A percentile compares a stretch with the other conserved stretches of the same genome.
Conservation (phyloP, 2,888 invertebrate genomes). For the Cheilosia urbana region DNA sequence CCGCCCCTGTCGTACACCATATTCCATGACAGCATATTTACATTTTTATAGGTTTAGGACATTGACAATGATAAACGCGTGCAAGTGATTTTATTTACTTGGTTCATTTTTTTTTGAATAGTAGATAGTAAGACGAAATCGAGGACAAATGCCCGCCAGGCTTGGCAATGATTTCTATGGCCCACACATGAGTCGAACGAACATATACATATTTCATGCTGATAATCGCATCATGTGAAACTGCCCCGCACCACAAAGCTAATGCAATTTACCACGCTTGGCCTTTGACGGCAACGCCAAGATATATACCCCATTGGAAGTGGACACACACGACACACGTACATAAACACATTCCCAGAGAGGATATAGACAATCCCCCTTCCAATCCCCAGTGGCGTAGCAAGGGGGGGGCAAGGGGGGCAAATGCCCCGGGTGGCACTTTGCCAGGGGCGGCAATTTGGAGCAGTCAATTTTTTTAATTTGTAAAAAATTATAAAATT, state of each 20-base stretch:
- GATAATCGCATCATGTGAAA: slow-evolving; percentile 72
- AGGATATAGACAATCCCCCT: slow-evolving; percentile 9
- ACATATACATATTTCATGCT: slow-evolving; percentile 61
- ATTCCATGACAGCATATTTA: slow-evolving; percentile 27
- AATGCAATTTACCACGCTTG: slow-evolving; percentile 71
- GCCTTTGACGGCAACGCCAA: slow-evolving; percentile 34
- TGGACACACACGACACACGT: slow-evolving; percentile 16
- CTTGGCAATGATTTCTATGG: slow-evolving; percentile 46
- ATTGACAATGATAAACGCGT: slow-evolving; percentile 65
- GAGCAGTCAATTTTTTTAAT: too few relatives aligned
- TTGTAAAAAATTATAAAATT: too few relatives aligned
- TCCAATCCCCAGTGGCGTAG: too few relatives aligned
- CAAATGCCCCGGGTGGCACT: too few relatives aligned
- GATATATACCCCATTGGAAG: slow-evolving; percentile 20
- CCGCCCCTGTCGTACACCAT: background rate
- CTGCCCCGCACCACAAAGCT: slow-evolving; percentile 62
- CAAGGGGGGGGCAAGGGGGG: too few relatives aligned
- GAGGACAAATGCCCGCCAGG: slow-evolving; percentile 35
- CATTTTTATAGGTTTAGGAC: slow-evolving; percentile 63
- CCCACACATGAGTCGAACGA: background rate
- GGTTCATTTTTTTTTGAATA: slow-evolving; percentile 33
- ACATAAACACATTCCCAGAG: slow-evolving; percentile 23
- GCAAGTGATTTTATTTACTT: slow-evolving; percentile 63
- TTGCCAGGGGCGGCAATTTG: too few relatives aligned
- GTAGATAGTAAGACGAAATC: slow-evolving; percentile 16